Percentiles rank a stretch among this genome's conserved stretches.
Evolutionary conservation across 1,140 invertebrate genomes (phyloP).

Genomic region (Ceratina australensis): DNA sequence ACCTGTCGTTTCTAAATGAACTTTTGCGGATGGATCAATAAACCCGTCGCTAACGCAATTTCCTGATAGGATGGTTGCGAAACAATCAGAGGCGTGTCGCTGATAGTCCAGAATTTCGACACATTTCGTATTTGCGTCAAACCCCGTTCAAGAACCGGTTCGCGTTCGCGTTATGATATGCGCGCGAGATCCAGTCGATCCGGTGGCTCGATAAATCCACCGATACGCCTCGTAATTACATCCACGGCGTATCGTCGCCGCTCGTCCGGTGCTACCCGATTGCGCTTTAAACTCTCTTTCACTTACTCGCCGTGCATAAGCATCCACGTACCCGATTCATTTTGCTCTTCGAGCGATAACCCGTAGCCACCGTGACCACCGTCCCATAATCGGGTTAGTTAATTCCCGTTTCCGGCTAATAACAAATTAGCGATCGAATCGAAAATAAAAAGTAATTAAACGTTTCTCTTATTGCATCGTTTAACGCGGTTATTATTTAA

Average conservation of each 20-base stretch:
- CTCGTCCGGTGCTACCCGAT: not conserved
- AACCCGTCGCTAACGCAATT: constrained; percentile 6
- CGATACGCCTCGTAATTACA: constrained; percentile 37
- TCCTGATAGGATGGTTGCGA: constrained; percentile 40
- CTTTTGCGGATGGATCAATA: not conserved
- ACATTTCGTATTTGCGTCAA: constrained; percentile 50
- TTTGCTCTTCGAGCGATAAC: not conserved
- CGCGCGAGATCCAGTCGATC: constrained; percentile 23
- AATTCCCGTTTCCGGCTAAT: constrained; percentile 2
- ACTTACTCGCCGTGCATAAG: not conserved
- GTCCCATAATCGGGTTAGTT: not conserved
- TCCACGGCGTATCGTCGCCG: constrained; percentile 25
- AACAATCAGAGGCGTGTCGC: constrained; percentile 47
- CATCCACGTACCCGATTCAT: not conserved
- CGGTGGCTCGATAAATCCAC: constrained; percentile 38
- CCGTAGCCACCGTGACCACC: not conserved
- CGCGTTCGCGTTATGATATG: constrained; percentile 36
- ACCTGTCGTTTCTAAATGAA: no score
- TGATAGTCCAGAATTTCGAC: constrained; percentile 47
- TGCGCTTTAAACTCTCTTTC: constrained; percentile 17
- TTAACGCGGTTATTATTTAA: not conserved
- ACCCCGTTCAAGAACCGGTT: constrained; percentile 29
- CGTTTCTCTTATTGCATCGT: not conserved
- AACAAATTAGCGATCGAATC: not conserved
- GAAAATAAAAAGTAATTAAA: not conserved